phyloP scores from a whole-genome alignment of 1,140 invertebrate genomes.

The Trichonephila inaurata region DNA sequence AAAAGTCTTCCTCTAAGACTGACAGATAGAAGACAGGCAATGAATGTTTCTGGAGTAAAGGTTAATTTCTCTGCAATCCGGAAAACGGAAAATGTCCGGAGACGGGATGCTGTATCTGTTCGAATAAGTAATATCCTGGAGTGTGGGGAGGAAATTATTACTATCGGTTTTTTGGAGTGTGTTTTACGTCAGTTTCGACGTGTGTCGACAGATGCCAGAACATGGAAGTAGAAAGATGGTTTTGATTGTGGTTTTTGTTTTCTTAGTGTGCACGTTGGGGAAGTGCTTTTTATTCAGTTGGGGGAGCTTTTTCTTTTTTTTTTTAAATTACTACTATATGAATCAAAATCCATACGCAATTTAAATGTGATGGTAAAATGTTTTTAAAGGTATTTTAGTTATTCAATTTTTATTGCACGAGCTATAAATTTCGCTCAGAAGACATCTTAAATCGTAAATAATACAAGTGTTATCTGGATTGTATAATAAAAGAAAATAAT shows the following conservation, averaged over 20 bases:
- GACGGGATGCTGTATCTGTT: constrained; percentile 19
- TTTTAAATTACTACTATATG: not conserved
- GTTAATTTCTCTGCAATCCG: constrained; percentile 45
- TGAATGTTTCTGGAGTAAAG: constrained; percentile 50
- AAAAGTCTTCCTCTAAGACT: not conserved
- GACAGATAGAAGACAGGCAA: constrained; percentile 47
- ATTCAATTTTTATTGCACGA: not conserved
- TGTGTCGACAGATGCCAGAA: constrained; percentile 13
- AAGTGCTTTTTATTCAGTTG: not conserved
- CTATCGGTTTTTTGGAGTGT: constrained; percentile 37
- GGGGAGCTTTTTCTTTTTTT: not conserved
- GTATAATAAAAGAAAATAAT: no score
- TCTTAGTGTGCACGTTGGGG: not conserved
- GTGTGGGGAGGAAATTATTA: constrained; percentile 22
- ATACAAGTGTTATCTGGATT: no score
- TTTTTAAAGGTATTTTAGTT: not conserved
- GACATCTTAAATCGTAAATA: no score
- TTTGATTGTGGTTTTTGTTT: constrained; percentile 1
- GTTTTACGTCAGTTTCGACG: constrained; percentile 37
- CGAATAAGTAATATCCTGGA: constrained; percentile 40
- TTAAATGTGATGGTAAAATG: not conserved
- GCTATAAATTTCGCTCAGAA: no score
- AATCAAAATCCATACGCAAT: not conserved
- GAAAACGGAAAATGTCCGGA: constrained; percentile 7
- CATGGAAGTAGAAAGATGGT: not conserved